These are phyloP conservation scores for Acronicta aceris DNA, from an alignment of 2,888 invertebrate species.

Conservation along the genomic window DNA sequence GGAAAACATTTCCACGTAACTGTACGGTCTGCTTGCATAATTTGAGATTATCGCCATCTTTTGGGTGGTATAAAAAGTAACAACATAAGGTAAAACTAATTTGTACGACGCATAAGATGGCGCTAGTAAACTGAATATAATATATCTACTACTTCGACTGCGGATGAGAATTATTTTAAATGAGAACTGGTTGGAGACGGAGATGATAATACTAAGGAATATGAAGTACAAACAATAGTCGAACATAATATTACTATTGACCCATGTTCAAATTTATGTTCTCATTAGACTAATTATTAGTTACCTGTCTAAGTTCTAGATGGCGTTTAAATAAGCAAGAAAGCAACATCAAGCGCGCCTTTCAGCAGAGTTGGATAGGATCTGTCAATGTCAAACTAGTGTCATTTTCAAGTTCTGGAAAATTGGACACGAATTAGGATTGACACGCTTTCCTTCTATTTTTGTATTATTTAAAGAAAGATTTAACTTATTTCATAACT, in stretches of 20 bases:
- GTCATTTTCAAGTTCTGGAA: constrained; percentile 68
- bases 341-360: no score
- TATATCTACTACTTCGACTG: no score
- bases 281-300: no score
- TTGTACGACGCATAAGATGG: constrained; percentile 20
- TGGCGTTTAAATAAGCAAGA: no score
- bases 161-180: no score
- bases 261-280: no score
- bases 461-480: constrained; percentile 62
- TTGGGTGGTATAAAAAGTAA: constrained; percentile 36
- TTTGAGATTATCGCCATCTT: constrained; percentile 65
- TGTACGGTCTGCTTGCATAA: constrained; percentile 57
- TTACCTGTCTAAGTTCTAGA: no score
- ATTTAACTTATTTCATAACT: constrained; percentile 56
- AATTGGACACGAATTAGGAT: constrained; percentile 68
- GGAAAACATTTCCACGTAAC: constrained; percentile 74
- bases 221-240: no score
- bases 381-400: constrained; percentile 26
- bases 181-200: no score
- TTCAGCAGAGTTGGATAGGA: not conserved
- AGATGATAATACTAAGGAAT: no score
- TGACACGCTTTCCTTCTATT: constrained; percentile 81
- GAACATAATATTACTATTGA: no score
- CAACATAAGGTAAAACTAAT: not conserved
- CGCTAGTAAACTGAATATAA: not conserved